phyloP scores from a whole-genome alignment of 1,140 invertebrate species.

The Drosophila pseudoobscura region DNA sequence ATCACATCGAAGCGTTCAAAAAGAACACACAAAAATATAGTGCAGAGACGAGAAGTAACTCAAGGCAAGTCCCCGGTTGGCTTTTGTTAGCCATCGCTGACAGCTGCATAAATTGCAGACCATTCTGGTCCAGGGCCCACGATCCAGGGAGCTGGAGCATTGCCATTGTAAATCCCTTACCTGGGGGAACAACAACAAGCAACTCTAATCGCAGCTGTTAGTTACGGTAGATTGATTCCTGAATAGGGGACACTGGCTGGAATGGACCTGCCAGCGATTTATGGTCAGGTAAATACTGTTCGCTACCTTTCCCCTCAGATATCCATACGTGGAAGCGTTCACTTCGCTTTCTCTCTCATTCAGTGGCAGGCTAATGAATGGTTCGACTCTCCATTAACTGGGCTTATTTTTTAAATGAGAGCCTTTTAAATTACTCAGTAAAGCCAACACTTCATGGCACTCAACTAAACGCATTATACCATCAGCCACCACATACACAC shows the following conservation, averaged over 20 bases:
- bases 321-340: too few relatives aligned
- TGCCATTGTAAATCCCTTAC: conserved; percentile 15
- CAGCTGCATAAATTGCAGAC: conserved; percentile 65
- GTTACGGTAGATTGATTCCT: conserved; percentile 26
- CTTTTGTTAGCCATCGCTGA: conserved; percentile 36
- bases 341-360: too few relatives aligned
- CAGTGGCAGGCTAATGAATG: too few relatives aligned
- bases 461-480: conserved; percentile 49
- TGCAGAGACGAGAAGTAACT: neutral
- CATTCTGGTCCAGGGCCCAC: conserved; percentile 1
- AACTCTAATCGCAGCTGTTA: conserved; percentile 30
- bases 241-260: neutral
- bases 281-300: conserved; percentile 16
- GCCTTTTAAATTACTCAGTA: conserved; percentile 16
- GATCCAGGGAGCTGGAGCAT: conserved; percentile 1
- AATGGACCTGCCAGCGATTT: conserved; percentile 4
- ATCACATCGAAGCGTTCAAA: conserved; percentile 41
- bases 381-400: conserved; percentile 14
- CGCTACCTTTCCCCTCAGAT: neutral
- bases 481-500: conserved; percentile 7
- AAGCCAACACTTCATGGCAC: conserved; percentile 31
- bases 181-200: neutral
- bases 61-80: conserved; percentile 22
- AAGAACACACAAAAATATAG: conserved; percentile 4
- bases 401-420: conserved; percentile 10